These are phyloP conservation scores for Martes martes DNA, from an alignment of 2,113 vertebrate species.

Conservation along the genomic window DNA sequence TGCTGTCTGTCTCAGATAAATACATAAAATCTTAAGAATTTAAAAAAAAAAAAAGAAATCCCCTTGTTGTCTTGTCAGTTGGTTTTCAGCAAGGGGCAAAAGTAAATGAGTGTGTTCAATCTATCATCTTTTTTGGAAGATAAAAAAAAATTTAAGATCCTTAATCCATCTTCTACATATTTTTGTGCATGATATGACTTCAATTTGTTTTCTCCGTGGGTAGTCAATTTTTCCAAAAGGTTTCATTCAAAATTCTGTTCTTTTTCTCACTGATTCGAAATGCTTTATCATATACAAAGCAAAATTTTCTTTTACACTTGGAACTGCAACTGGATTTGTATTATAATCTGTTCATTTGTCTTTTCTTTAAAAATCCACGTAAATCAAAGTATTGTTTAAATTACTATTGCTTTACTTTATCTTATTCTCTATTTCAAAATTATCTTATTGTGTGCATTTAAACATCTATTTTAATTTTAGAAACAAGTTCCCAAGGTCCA, in stretches of 20 bases:
- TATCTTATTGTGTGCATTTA: neutral
- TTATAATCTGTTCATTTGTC: neutral
- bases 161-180: neutral
- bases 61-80: neutral
- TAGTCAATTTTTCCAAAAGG: neutral
- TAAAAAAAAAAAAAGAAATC: neutral
- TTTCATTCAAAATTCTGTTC: neutral
- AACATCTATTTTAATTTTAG: neutral
- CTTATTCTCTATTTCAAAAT: neutral
- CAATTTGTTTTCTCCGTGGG: neutral
- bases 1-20: neutral
- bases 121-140: neutral
- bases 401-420: neutral
- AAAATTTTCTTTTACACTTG: neutral
- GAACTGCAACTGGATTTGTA: neutral
- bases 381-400: neutral
- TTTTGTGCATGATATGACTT: neutral
- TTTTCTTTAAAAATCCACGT: neutral
- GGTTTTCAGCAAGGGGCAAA: neutral
- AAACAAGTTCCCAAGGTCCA: neutral
- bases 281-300: neutral
- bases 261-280: neutral
- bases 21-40: neutral
- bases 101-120: neutral
- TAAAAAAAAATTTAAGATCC: neutral